Percentiles rank a stretch among this genome's conserved stretches.
These are phyloP conservation scores for Mesochorus sp. DNA, from an alignment of 2,888 invertebrate species.

Conservation along the genomic window DNA sequence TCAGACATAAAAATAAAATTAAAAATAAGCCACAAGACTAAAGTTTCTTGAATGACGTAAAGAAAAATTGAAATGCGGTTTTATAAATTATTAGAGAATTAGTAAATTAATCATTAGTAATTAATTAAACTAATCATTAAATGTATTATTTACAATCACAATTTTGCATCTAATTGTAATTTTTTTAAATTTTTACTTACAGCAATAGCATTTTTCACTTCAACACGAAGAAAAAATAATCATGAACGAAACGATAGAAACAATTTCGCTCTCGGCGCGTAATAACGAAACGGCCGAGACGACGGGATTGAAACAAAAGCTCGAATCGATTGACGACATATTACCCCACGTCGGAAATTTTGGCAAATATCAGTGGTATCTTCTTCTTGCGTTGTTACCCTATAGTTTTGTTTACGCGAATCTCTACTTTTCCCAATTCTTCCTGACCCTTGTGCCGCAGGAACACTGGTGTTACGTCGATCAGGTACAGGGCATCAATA, in stretches of 20 bases:
- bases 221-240: too few relatives aligned
- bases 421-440: conserved; percentile 83
- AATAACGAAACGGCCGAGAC: conserved; percentile 69
- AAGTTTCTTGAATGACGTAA: conserved; percentile 1
- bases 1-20: neutral
- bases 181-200: conserved; percentile 11
- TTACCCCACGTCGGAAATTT: conserved; percentile 83
- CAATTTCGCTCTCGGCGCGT: conserved; percentile 45
- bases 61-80: neutral
- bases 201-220: too few relatives aligned
- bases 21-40: neutral
- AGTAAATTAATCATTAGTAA: neutral
- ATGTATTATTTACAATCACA: too few relatives aligned
- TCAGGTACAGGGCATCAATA: conserved; percentile 72
- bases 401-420: conserved; percentile 82
- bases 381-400: conserved; percentile 82
- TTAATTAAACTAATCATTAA: too few relatives aligned
- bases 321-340: conserved; percentile 82
- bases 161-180: neutral
- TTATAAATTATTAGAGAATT: neutral
- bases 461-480: conserved; percentile 83
- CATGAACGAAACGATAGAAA: conserved; percentile 66
- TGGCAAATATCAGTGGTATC: conserved; percentile 82
- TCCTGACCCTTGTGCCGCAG: conserved; percentile 82
- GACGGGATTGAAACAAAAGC: conserved; percentile 71